These are phyloP conservation scores for Dryocosmus kuriphilus DNA, from an alignment of 2,888 invertebrate species.

Conservation along the genomic window DNA sequence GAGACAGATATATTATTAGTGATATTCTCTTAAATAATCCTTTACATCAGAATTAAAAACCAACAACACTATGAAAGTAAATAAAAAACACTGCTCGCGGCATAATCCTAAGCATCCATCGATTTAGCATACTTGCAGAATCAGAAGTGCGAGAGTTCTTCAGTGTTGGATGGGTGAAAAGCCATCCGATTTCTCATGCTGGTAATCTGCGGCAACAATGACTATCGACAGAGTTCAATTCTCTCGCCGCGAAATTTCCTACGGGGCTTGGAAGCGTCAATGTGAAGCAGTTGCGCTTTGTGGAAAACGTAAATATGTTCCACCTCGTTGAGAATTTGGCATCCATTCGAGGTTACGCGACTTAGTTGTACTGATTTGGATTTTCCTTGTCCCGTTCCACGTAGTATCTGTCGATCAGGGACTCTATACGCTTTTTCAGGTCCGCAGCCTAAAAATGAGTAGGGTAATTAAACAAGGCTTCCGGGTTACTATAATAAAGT, in stretches of 20 bases:
- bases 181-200: background rate
- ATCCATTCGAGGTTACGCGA: slow-evolving; percentile 86
- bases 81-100: slow-evolving; percentile 53
- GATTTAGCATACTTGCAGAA: background rate
- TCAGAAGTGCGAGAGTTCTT: slow-evolving; percentile 1
- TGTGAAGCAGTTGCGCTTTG: background rate
- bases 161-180: background rate
- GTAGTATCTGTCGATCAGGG: slow-evolving; percentile 99
- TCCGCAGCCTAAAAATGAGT: slow-evolving; percentile 90
- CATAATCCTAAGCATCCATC: background rate
- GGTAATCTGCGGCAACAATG: slow-evolving; percentile 6
- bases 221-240: background rate
- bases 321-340: slow-evolving; percentile 69
- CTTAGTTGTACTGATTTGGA: slow-evolving; percentile 98
- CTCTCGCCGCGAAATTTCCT: no score
- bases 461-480: background rate
- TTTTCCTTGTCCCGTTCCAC: slow-evolving; percentile 99
- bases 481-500: no score
- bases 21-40: slow-evolving; percentile 55
- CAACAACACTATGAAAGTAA: slow-evolving; percentile 59
- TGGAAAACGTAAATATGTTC: slow-evolving; percentile 51
- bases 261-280: no score
- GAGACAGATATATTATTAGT: slow-evolving; percentile 55
- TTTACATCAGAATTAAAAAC: slow-evolving; percentile 57
- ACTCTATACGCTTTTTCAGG: slow-evolving; percentile 98